Evolutionary conservation across 1,140 invertebrate genomes (phyloP).

Genomic region (Chrysoperla carnea): DNA sequence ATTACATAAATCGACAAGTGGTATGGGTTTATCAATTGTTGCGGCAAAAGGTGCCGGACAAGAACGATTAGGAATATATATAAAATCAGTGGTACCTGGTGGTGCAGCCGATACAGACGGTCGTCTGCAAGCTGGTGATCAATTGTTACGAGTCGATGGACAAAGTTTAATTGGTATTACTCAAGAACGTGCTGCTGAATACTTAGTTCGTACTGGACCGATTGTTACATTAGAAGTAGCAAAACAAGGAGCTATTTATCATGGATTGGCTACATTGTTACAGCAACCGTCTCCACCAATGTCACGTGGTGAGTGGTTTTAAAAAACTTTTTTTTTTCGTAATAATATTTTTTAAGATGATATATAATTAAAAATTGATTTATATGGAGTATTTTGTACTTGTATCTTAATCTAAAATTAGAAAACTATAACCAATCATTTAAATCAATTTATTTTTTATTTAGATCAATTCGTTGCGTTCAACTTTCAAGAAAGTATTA

Average conservation of each 20-base stretch:
- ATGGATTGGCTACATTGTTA: constrained; percentile 84
- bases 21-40: constrained; percentile 87
- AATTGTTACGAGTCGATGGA: constrained; percentile 91
- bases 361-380: not conserved
- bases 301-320: constrained; percentile 47
- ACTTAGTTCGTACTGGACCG: constrained; percentile 83
- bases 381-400: not conserved
- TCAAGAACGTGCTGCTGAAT: constrained; percentile 92
- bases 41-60: constrained; percentile 86
- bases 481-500: too few relatives aligned
- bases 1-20: constrained; percentile 76
- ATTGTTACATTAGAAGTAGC: constrained; percentile 90
- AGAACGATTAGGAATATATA: constrained; percentile 86
- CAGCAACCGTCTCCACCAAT: constrained; percentile 79
- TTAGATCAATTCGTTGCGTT: too few relatives aligned
- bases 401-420: too few relatives aligned
- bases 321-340: not conserved
- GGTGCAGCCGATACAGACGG: constrained; percentile 92
- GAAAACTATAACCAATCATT: too few relatives aligned
- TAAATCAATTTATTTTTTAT: too few relatives aligned
- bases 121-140: constrained; percentile 88
- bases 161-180: constrained; percentile 83
- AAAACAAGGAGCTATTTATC: constrained; percentile 92
- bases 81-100: constrained; percentile 91
- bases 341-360: not conserved